Conservation (phyloP, 2,113 vertebrate genomes). For the Pygoscelis adeliae region DNA sequence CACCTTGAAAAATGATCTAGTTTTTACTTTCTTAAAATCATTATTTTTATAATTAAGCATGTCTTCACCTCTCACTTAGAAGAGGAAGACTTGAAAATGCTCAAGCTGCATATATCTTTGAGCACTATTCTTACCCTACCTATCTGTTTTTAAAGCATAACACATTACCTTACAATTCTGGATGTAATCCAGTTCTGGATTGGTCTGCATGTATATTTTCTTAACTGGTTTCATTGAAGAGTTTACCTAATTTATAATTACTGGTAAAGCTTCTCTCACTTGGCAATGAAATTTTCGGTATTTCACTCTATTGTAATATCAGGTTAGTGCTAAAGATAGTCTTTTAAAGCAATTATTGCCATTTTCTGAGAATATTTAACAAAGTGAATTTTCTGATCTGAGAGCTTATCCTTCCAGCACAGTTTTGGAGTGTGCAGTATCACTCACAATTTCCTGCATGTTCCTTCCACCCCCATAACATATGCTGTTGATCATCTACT, state of each 20-base stretch:
- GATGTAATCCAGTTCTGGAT: neutral
- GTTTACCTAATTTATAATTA: neutral
- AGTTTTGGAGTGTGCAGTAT: neutral
- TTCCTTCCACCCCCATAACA: neutral
- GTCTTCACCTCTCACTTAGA: neutral
- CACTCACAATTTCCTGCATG: neutral
- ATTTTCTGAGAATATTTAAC: neutral
- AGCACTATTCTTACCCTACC: neutral
- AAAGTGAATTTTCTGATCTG: neutral
- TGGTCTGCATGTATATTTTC: neutral
- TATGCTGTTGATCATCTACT: neutral
- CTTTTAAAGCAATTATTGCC: neutral
- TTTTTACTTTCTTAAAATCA: neutral
- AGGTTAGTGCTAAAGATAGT: neutral
- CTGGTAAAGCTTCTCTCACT: neutral
- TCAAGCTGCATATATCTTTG: neutral
- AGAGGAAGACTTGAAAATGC: neutral
- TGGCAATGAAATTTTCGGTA: neutral
- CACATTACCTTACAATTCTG: neutral
- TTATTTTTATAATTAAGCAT: neutral
- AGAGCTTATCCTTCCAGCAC: neutral
- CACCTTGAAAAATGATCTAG: neutral
- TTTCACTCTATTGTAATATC: neutral
- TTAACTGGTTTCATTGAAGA: neutral
- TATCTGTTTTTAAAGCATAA: neutral